Evolutionary conservation across 1,140 invertebrate species (phyloP), one percentile per base, ranked within the genome.

Genomic region (Camponotus pennsylvanicus): DNA sequence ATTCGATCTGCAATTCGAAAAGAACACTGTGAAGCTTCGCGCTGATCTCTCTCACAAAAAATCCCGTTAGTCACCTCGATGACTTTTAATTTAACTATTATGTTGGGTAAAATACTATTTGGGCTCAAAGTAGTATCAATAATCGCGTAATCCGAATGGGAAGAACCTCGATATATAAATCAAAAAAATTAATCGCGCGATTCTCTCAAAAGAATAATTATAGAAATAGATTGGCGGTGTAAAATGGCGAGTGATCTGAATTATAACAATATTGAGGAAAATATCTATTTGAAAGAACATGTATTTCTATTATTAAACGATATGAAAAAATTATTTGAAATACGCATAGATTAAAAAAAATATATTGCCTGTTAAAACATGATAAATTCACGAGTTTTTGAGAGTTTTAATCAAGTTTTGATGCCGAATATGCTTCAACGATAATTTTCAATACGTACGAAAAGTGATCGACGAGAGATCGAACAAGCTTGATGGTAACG

Each of bases 1-100:
- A 93, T 93, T 91, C 83, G 91, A 94, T 93, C 93, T 94, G 88
- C n/a, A 94, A 93, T 92, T 76, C 85, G 86, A 92, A 91, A 91
- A 73, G 80, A 86, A 76, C 89, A 89, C 89, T 40, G 63, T 34
- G 78, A 87, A 75, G 40, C 52, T 21, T 61, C 42, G 55, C 45
- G 37, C 32, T 18, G 40, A 66, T 86, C 37, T 49, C 40, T 40
- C 40, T 49, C 8, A 2, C 34, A 1, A 13, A 18, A 8, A 34
- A 32, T 18, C 40, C 32, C 55, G 15, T 61, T 21, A 21, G 18
- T 34, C 40, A 37, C 27, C 40, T n/a, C 67, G 32, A 34, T 45
- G 34, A 55, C 2, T n/a, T 40, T 69, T 57, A 21, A 61, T 61
- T 73, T 34, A 27, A 37, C 11, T 2, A 73, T 45, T 61, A 21